phyloP scores from a whole-genome alignment of 2,888 invertebrate species.

The Furcula furcula region DNA sequence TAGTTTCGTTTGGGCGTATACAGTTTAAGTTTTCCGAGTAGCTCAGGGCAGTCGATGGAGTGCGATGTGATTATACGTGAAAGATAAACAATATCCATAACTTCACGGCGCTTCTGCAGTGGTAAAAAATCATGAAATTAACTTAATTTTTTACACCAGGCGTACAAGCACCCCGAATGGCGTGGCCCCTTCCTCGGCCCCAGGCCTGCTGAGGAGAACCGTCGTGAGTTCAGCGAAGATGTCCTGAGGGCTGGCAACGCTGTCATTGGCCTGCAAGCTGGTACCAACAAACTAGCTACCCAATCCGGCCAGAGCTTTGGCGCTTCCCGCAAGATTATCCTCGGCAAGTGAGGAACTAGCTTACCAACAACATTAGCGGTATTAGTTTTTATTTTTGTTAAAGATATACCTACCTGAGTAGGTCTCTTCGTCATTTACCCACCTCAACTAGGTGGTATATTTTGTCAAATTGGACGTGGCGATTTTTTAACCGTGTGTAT shows the following conservation, averaged over 20 bases:
- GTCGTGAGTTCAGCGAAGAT: constrained; percentile 90
- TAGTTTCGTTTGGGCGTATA: too few relatives aligned
- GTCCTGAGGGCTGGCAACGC: constrained; percentile 91
- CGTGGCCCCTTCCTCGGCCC: constrained; percentile 92
- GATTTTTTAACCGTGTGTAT: too few relatives aligned
- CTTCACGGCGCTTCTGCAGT: too few relatives aligned
- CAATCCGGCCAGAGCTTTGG: constrained; percentile 94
- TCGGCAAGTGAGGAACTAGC: constrained; percentile 83
- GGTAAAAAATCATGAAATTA: neutral
- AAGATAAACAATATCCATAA: too few relatives aligned
- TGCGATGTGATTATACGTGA: too few relatives aligned
- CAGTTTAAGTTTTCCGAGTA: too few relatives aligned
- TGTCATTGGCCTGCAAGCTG: constrained; percentile 94
- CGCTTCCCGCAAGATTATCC: constrained; percentile 90
- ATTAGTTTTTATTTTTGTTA: constrained; percentile 8
- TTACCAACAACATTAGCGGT: constrained; percentile 8
- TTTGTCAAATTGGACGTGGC: too few relatives aligned
- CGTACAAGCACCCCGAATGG: constrained; percentile 92
- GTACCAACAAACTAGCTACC: constrained; percentile 91
- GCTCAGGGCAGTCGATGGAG: too few relatives aligned
- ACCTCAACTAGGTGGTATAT: too few relatives aligned
- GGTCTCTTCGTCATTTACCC: too few relatives aligned
- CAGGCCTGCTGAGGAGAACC: constrained; percentile 92
- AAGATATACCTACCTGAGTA: too few relatives aligned
- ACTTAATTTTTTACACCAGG: constrained; percentile 60